These are phyloP conservation scores for Busseola fusca DNA, from an alignment of 2,888 invertebrate species.

Conservation along the genomic window DNA sequence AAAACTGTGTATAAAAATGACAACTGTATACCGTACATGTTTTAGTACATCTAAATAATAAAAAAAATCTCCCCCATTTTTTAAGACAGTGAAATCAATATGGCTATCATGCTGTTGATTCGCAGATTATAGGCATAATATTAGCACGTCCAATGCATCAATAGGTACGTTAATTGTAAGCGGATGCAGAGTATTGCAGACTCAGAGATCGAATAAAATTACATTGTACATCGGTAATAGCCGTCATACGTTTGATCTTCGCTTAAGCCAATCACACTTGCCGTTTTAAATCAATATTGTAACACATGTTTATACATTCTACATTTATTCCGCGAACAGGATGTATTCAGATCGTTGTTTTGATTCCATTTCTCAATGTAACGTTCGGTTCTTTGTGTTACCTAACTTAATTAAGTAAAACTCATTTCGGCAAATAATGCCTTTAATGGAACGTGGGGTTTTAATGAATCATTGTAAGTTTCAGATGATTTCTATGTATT, in stretches of 20 bases:
- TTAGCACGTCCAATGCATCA: conserved; percentile 26
- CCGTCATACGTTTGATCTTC: conserved; percentile 43
- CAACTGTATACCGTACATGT: conserved; percentile 30
- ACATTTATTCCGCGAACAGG: conserved; percentile 3
- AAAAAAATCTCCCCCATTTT: conserved; percentile 12
- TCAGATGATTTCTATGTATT: neutral
- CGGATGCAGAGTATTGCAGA: no score
- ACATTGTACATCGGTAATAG: conserved; percentile 25
- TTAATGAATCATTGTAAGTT: conserved; percentile 6
- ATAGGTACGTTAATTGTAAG: conserved; percentile 24
- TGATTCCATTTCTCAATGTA: conserved; percentile 36
- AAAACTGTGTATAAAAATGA: conserved; percentile 48
- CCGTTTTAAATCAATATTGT: conserved; percentile 31
- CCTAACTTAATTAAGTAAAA: conserved; percentile 30
- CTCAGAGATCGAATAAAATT: conserved; percentile 20
- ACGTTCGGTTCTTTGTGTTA: conserved; percentile 20
- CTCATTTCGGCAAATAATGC: conserved; percentile 17
- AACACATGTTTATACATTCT: conserved; percentile 11
- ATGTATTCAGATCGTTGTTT: conserved; percentile 27
- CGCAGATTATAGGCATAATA: conserved; percentile 15
- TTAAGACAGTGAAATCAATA: conserved; percentile 16
- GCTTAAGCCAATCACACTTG: conserved; percentile 36
- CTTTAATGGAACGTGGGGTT: neutral
- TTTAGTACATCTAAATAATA: conserved; percentile 12
- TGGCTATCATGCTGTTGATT: neutral